Conservation (phyloP, 2,113 vertebrate genomes). For the Trachemys scripta region DNA sequence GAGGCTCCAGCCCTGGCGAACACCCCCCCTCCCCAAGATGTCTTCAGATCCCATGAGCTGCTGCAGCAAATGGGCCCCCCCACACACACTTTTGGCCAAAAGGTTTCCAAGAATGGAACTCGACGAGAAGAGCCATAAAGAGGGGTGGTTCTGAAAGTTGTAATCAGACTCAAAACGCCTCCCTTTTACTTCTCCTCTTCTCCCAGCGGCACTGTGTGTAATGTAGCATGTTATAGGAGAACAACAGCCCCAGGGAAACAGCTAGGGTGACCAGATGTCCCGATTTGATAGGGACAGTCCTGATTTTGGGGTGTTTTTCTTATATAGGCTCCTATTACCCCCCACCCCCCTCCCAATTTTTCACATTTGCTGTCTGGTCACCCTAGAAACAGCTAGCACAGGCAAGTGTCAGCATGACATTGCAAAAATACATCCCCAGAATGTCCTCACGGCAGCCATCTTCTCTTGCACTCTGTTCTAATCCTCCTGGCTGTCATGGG, state of each 20-base stretch:
- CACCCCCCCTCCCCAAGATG: rapidly evolving
- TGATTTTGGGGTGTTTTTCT: too few species aligned
- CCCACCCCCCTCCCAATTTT: too few species aligned
- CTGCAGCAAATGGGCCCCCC: too few species aligned
- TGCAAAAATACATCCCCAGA: neutral
- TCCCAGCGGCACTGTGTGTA: neutral
- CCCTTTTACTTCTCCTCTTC: neutral
- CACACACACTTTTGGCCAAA: too few species aligned
- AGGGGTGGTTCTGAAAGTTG: neutral
- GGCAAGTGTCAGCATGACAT: neutral
- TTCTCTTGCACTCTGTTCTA: neutral
- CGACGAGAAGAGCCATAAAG: too few species aligned
- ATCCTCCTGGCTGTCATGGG: neutral
- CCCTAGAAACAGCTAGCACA: neutral
- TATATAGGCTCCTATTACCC: too few species aligned
- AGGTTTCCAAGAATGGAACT: too few species aligned
- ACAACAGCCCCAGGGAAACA: neutral
- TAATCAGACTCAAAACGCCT: neutral
- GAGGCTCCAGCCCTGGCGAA: too few species aligned
- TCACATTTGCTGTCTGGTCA: too few species aligned
- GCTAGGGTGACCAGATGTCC: too few species aligned
- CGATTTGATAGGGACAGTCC: too few species aligned
- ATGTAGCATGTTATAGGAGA: neutral
- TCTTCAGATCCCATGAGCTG: too few species aligned
- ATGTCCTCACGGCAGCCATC: neutral